Evolutionary conservation across 2,113 vertebrate genomes (phyloP).

Genomic region (Cinclus mexicanus): DNA sequence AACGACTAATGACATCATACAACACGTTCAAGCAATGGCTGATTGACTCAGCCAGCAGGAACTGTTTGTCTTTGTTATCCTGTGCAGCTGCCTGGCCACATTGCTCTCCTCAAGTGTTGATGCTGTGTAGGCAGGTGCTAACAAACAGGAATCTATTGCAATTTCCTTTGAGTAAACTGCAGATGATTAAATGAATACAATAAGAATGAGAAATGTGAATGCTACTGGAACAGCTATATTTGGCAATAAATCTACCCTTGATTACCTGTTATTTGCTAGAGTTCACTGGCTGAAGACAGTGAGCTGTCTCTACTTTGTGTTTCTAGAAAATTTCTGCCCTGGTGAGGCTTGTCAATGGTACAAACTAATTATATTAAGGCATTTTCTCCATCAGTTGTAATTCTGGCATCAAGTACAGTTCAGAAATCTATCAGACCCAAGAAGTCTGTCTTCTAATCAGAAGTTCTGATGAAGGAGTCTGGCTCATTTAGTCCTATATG

Average conservation of each 20-base stretch:
- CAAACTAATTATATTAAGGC: neutral
- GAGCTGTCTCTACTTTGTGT: neutral
- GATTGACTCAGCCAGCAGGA: neutral
- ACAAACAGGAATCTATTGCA: constrained; percentile 3
- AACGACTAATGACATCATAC: neutral
- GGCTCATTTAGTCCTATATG: neutral
- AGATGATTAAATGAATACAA: neutral
- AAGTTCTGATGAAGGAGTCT: neutral
- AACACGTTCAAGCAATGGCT: neutral
- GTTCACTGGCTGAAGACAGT: neutral
- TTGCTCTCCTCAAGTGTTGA: neutral
- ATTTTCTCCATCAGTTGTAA: neutral
- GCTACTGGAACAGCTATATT: neutral
- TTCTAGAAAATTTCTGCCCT: neutral
- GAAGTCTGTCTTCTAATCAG: neutral
- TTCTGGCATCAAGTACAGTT: neutral
- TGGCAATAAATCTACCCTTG: neutral
- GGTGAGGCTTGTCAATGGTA: neutral
- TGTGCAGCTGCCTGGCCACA: neutral
- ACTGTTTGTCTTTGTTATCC: neutral
- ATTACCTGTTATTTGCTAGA: neutral
- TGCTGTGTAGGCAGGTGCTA: constrained; percentile 21
- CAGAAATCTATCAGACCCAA: neutral
- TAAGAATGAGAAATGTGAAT: neutral
- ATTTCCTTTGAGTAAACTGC: constrained; percentile 9